Evolutionary conservation across 1,140 invertebrate species (phyloP).

Genomic region (Drosophila sechellia): DNA sequence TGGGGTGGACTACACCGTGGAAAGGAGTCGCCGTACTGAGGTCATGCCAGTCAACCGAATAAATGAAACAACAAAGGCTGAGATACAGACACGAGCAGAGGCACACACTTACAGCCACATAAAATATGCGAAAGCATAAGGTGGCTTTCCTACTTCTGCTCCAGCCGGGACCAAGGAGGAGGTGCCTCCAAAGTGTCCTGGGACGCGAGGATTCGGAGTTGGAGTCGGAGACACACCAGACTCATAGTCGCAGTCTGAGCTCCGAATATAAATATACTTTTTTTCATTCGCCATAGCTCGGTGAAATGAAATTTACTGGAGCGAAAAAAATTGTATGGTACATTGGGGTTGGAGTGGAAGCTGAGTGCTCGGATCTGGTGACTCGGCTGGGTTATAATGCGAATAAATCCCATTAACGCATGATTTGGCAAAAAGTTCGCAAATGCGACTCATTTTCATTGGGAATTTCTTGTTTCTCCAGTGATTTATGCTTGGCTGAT

Average conservation of each 20-base stretch:
- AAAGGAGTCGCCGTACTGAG: slow-evolving; percentile 59
- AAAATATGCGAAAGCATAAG: slow-evolving; percentile 80
- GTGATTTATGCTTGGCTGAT: slow-evolving; percentile 22
- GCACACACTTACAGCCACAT: slow-evolving; percentile 45
- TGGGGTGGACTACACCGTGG: slow-evolving; percentile 9
- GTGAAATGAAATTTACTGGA: slow-evolving; percentile 62
- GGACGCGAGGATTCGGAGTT: background rate
- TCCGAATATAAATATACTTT: slow-evolving; percentile 72
- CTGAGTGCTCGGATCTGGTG: slow-evolving; percentile 27
- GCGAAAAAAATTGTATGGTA: slow-evolving; percentile 26
- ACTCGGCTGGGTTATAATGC: slow-evolving; percentile 31
- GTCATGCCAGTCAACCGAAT: slow-evolving; percentile 81
- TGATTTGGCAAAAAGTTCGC: slow-evolving; percentile 42
- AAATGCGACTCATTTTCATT: slow-evolving; percentile 24
- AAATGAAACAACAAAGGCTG: slow-evolving; percentile 77
- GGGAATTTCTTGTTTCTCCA: slow-evolving; percentile 10
- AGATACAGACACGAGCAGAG: slow-evolving; percentile 28
- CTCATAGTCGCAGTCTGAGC: slow-evolving; percentile 29
- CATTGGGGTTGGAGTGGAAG: background rate
- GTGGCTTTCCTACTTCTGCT: background rate
- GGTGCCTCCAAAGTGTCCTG: slow-evolving; percentile 60
- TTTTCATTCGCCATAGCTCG: slow-evolving; percentile 31
- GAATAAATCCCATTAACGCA: slow-evolving; percentile 49
- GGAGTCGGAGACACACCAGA: slow-evolving; percentile 9
- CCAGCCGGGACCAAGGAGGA: slow-evolving; percentile 9